Percentiles rank a stretch among this genome's conserved stretches.
Evolutionary conservation across 2,113 vertebrate genomes (phyloP).

Genomic region (Muntiacus reevesi): DNA sequence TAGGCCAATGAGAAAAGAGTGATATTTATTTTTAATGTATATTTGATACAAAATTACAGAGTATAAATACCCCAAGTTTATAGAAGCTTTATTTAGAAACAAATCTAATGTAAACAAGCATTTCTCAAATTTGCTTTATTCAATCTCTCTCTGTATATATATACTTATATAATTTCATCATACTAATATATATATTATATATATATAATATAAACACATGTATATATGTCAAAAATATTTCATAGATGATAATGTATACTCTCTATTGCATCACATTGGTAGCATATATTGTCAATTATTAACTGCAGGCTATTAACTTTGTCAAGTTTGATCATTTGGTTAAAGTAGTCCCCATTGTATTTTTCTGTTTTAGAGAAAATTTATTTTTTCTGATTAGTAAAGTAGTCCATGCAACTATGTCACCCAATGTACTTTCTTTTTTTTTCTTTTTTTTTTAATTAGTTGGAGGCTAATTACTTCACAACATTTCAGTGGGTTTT

Average conservation of each 20-base stretch:
- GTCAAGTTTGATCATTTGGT: neutral
- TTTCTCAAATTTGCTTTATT: neutral
- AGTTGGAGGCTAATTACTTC: too few relatives aligned
- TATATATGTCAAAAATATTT: neutral
- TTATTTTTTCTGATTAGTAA: neutral
- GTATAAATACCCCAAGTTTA: neutral
- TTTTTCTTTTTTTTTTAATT: too few relatives aligned
- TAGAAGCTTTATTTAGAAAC: neutral
- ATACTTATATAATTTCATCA: neutral
- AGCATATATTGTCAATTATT: neutral
- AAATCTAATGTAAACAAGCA: neutral
- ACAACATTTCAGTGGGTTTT: too few relatives aligned
- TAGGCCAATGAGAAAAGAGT: neutral
- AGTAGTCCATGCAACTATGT: neutral
- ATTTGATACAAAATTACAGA: neutral
- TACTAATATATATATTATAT: neutral
- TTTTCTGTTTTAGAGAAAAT: neutral
- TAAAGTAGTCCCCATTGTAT: neutral
- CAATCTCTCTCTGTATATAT: neutral
- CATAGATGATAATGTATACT: neutral
- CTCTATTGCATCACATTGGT: neutral
- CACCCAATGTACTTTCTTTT: neutral
- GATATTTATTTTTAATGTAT: neutral
- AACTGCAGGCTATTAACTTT: neutral
- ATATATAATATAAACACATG: neutral